phyloP scores from a whole-genome alignment of 2,888 invertebrate species.

The Drosophila pseudotalamancana region DNA sequence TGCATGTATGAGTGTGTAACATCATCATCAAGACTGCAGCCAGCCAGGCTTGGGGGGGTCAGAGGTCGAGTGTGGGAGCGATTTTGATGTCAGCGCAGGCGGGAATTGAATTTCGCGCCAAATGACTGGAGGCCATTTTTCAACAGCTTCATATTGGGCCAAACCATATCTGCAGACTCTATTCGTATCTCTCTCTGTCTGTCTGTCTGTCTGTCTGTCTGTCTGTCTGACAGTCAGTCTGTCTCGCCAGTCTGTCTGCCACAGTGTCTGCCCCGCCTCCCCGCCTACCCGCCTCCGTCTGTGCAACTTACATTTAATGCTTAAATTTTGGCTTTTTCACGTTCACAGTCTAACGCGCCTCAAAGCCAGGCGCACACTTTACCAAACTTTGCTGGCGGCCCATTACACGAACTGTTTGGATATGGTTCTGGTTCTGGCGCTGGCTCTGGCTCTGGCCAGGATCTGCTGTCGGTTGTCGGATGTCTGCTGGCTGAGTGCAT shows the following conservation, averaged over 20 bases:
- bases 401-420: slow-evolving; percentile 75
- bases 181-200: slow-evolving; percentile 25
- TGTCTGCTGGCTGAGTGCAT: slow-evolving; percentile 69
- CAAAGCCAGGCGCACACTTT: slow-evolving; percentile 58
- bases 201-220: slow-evolving; percentile 26
- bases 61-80: slow-evolving; percentile 9
- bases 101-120: slow-evolving; percentile 79
- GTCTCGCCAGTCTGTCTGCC: slow-evolving; percentile 32
- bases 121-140: slow-evolving; percentile 75
- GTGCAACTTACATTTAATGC: slow-evolving; percentile 71
- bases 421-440: no score
- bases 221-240: slow-evolving; percentile 20
- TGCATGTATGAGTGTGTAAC: slow-evolving; percentile 8
- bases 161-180: slow-evolving; percentile 47
- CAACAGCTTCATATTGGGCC: slow-evolving; percentile 69
- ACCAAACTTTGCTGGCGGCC: slow-evolving; percentile 46
- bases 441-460: slow-evolving; percentile 64
- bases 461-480: slow-evolving; percentile 65
- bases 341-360: slow-evolving; percentile 78
- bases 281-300: slow-evolving; percentile 19
- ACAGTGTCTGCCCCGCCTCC: slow-evolving; percentile 17
- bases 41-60: neutral
- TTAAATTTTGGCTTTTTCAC: slow-evolving; percentile 73
- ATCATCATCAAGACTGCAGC: slow-evolving; percentile 39
- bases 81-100: slow-evolving; percentile 78